A percentile compares a stretch with the other conserved stretches of the same genome.
Evolutionary conservation across 2,888 invertebrate genomes (phyloP).

Genomic region (Hydrotaea cyrtoneurina): DNA sequence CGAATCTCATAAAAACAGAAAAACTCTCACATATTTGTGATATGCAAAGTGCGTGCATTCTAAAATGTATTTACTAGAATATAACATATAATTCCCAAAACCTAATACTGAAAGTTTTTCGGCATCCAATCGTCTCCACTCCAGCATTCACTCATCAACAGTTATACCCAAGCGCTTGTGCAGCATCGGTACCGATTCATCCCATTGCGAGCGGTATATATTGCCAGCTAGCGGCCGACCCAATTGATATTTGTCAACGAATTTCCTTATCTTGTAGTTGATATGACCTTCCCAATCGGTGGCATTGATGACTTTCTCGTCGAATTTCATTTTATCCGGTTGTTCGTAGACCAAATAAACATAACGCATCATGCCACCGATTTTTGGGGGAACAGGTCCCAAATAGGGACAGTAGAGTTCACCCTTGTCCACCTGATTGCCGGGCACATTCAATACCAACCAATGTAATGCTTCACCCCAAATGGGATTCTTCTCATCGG

Average conservation of each 20-base stretch:
- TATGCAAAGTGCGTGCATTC: slow-evolving; percentile 24
- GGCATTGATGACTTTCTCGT: slow-evolving; percentile 79
- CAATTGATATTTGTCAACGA: slow-evolving; percentile 85
- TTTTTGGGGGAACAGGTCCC: slow-evolving; percentile 91
- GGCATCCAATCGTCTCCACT: too few species aligned
- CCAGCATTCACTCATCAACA: slow-evolving; percentile 45
- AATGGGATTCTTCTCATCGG: slow-evolving; percentile 88
- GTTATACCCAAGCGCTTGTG: slow-evolving; percentile 72
- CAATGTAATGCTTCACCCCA: slow-evolving; percentile 94
- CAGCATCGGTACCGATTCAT: slow-evolving; percentile 83
- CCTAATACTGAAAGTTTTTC: background rate
- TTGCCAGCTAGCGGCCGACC: slow-evolving; percentile 89
- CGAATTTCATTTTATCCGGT: slow-evolving; percentile 82
- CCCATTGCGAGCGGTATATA: slow-evolving; percentile 88
- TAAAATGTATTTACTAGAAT: slow-evolving; percentile 10
- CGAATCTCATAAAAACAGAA: background rate
- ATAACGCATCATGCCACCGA: slow-evolving; percentile 88
- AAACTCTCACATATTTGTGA: background rate
- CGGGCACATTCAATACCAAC: slow-evolving; percentile 94
- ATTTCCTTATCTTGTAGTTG: slow-evolving; percentile 77
- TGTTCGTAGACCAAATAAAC: slow-evolving; percentile 89
- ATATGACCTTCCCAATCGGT: slow-evolving; percentile 80
- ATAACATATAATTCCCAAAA: background rate
- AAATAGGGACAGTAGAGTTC: slow-evolving; percentile 89
- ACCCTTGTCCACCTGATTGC: slow-evolving; percentile 85